phyloP scores from a whole-genome alignment of 2,888 invertebrate genomes.

The Mesorhabditis spiculigera region DNA sequence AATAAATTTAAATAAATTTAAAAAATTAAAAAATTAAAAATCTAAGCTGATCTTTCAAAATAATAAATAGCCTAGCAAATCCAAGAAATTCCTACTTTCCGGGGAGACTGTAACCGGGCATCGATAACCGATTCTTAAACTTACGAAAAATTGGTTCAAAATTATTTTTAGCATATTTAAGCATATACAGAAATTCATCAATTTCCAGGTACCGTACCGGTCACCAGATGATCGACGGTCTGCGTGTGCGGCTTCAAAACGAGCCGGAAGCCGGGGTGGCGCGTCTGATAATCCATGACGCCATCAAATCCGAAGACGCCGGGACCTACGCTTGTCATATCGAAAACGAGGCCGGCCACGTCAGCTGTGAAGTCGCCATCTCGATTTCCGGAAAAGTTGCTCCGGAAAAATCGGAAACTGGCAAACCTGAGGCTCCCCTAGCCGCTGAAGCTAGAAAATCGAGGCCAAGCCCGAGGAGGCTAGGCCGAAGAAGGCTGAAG shows the following conservation, averaged over 20 bases:
- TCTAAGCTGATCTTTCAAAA: too few relatives aligned
- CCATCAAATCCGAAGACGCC: conserved; percentile 13
- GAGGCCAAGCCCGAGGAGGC: not conserved
- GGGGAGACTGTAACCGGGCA: too few relatives aligned
- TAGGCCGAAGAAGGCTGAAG: conserved; percentile 11
- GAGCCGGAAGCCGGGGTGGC: not conserved
- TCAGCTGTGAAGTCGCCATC: conserved; percentile 22
- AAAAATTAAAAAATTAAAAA: too few relatives aligned
- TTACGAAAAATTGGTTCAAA: too few relatives aligned
- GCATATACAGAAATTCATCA: too few relatives aligned
- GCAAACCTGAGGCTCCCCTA: too few relatives aligned
- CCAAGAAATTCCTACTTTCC: too few relatives aligned
- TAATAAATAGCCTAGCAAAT: too few relatives aligned
- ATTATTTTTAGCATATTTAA: too few relatives aligned
- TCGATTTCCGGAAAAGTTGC: conserved; percentile 15
- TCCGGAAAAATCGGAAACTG: not conserved
- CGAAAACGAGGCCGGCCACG: conserved; percentile 59
- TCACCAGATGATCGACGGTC: conserved; percentile 1
- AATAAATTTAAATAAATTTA: too few relatives aligned
- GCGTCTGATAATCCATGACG: not conserved
- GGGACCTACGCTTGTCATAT: conserved; percentile 60
- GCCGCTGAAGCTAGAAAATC: conserved; percentile 11
- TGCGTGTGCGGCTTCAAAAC: not conserved
- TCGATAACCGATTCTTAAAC: too few relatives aligned
- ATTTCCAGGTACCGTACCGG: not conserved